Conservation (phyloP, 1,140 invertebrate genomes). For the Plectrocnemia conspersa region DNA sequence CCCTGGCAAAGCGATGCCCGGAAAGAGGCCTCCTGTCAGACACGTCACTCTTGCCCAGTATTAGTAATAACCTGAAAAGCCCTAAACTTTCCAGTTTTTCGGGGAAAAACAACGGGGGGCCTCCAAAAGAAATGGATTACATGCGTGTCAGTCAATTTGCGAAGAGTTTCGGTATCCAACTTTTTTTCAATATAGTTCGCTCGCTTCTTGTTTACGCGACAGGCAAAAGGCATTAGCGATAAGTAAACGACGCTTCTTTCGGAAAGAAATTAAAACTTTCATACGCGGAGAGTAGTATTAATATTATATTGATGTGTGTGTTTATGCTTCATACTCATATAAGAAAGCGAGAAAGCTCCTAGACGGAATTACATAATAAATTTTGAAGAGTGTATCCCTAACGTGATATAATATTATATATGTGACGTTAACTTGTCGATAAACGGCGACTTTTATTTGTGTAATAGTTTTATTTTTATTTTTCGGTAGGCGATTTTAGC, state of each 20-base stretch:
- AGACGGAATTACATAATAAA: too few species aligned
- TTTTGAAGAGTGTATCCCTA: too few species aligned
- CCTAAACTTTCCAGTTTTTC: conserved; percentile 14
- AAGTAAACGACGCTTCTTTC: conserved; percentile 25
- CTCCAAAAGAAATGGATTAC: conserved; percentile 32
- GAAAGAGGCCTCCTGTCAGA: conserved; percentile 19
- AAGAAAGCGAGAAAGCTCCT: too few species aligned
- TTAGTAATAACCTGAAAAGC: conserved; percentile 33
- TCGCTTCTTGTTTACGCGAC: conserved; percentile 10
- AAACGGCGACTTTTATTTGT: too few species aligned
- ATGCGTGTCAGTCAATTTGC: conserved; percentile 33
- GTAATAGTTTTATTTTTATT: too few species aligned
- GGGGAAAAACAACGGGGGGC: not conserved
- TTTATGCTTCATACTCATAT: too few species aligned
- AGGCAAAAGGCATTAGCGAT: conserved; percentile 26
- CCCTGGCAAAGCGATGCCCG: not conserved
- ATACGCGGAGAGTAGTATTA: too few species aligned
- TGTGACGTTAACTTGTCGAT: too few species aligned
- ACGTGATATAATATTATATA: too few species aligned
- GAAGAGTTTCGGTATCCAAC: conserved; percentile 32
- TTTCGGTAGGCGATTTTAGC: too few species aligned
- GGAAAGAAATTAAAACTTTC: conserved; percentile 25
- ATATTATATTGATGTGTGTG: too few species aligned
- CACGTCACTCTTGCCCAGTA: conserved; percentile 30
- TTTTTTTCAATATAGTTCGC: conserved; percentile 20